Base-by-base conservation (phyloP, 2,113 vertebrate genomes). In the Dissostichus mawsoni region DNA sequence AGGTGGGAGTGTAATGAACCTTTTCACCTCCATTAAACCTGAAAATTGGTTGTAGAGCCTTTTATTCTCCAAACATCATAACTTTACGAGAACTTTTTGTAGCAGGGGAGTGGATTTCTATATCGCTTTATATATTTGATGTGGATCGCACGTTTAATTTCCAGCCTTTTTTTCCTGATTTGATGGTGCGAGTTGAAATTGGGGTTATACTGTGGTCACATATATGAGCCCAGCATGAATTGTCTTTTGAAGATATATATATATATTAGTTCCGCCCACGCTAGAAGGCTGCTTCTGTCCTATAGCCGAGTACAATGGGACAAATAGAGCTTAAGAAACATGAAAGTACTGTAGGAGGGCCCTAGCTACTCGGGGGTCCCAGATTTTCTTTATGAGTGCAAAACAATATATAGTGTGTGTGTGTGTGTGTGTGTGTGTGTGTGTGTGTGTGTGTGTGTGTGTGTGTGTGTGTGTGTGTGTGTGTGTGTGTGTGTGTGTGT, bases 281-380 rank as follows among this genome's bases (percentile, higher is more conserved):
- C 73, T 18, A 36, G 45, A 69, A 58, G 52, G 56, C 89, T 62
- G 25, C 29, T 11, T 81, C 51, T 73, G 69, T 81, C 76, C 78
- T 83, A 76, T 62, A 82, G 20, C 81, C 67, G 84, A 82, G 58
- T 62, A 81, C 78, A 91, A 89, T 84, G 73, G 83, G 81, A 86
- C 88, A 92, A 90, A 83, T 84, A 51, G 72, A 77, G 90, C 82
- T 87, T 93, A 82, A 84, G 83, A 91, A 91, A 92, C 89, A 92
- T 94, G 83, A 94, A 93, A 90, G 91, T 84, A 53, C 75, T 76
- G 85, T 89, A 92, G 89, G 92, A 92, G 88, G 87, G 85, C 81
- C 70, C 63, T 4, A 29, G 70, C 84, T 93, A 92, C 92, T 92
- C 79, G 66, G 87, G 91, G 88, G 83, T 84, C 78, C 82, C 51